phyloP scores from a whole-genome alignment of 2,113 vertebrate species.

The Steatornis caripensis region DNA sequence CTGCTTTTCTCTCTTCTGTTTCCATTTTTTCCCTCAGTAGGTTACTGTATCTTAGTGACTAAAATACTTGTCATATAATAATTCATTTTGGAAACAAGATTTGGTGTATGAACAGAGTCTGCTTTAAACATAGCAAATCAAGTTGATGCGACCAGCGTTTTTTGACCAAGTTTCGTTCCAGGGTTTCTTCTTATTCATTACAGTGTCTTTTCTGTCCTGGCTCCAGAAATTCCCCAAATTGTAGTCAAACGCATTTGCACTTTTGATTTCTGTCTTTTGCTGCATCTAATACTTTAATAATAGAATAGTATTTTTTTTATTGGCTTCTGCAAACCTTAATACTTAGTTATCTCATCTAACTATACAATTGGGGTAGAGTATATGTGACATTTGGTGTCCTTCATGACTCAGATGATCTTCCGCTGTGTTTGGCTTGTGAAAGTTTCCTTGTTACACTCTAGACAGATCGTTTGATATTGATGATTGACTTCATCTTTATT shows the following conservation, averaged over 20 bases:
- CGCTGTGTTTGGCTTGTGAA: background rate
- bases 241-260: background rate
- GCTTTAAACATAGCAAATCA: background rate
- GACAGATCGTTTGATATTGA: background rate
- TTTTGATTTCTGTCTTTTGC: background rate
- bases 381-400: background rate
- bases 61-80: background rate
- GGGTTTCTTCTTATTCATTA: background rate
- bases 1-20: background rate
- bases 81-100: background rate
- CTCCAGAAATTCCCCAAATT: background rate
- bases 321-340: background rate
- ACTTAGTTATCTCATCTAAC: background rate
- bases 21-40: background rate
- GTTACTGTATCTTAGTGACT: background rate
- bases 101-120: background rate
- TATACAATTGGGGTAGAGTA: background rate
- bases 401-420: background rate
- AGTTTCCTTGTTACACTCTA: background rate
- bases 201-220: background rate
- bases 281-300: background rate
- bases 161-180: background rate
- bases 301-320: background rate
- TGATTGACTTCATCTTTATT: background rate
- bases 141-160: background rate